Evolutionary conservation across 2,113 vertebrate genomes (phyloP).

Genomic region (Marmota monax): DNA sequence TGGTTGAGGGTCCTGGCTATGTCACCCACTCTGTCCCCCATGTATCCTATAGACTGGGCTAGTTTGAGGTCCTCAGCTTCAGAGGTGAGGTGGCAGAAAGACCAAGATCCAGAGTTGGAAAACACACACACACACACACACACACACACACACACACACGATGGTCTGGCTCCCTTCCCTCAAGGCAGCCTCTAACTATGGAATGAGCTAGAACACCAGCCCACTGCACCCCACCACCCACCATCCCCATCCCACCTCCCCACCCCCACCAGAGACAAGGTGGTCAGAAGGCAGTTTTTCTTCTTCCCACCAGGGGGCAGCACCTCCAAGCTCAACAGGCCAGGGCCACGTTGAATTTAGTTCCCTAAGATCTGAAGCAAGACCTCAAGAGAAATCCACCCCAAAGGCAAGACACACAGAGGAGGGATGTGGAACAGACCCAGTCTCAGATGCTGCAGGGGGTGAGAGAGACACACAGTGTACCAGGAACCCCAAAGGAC

Average conservation of each 20-base stretch:
- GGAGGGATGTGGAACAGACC: not conserved
- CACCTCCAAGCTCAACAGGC: not conserved
- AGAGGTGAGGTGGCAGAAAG: not conserved
- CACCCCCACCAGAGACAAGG: not conserved
- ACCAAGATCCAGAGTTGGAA: not conserved
- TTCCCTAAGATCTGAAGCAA: not conserved
- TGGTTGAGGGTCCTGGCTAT: too few relatives aligned
- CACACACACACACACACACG: not conserved
- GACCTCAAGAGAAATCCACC: not conserved
- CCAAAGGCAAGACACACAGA: not conserved
- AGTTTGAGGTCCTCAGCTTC: not conserved
- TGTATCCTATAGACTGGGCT: not conserved
- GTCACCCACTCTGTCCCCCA: not conserved
- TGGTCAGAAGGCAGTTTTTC: not conserved
- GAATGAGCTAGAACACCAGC: not conserved
- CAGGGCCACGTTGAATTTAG: not conserved
- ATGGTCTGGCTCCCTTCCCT: not conserved
- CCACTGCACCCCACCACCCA: not conserved
- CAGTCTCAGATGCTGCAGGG: not conserved
- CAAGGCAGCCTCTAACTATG: not conserved
- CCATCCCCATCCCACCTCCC: not conserved
- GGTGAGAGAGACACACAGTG: not conserved
- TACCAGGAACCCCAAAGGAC: not conserved
- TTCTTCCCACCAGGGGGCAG: slow-evolving; percentile 65
- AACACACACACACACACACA: too few relatives aligned